Conservation (phyloP, 1,140 invertebrate species). For the Vanessa atalanta region DNA sequence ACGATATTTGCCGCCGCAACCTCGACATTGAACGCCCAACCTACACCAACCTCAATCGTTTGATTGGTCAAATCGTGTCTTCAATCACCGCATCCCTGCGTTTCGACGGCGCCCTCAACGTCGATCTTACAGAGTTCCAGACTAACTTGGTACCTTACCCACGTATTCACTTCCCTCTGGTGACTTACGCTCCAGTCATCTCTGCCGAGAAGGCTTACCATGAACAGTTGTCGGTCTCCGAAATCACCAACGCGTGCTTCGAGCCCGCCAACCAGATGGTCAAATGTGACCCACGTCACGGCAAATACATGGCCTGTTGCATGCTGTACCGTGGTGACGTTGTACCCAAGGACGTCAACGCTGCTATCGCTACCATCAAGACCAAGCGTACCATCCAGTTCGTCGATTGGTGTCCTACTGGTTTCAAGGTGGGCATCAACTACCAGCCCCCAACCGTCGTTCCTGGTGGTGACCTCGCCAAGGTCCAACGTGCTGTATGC, state of each 20-base stretch:
- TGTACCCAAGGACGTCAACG: conserved; percentile 90
- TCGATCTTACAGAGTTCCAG: conserved; percentile 95
- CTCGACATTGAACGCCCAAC: conserved; percentile 93
- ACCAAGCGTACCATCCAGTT: conserved; percentile 92
- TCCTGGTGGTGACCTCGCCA: conserved; percentile 90
- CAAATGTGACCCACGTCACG: conserved; percentile 94
- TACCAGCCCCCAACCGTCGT: conserved; percentile 91
- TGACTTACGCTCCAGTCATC: conserved; percentile 92
- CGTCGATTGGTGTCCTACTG: conserved; percentile 95
- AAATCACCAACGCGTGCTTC: conserved; percentile 95
- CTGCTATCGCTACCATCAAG: conserved; percentile 92
- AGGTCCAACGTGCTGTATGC: conserved; percentile 86
- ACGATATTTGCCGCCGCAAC: conserved; percentile 94
- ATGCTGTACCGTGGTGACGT: conserved; percentile 90
- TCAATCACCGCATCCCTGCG: conserved; percentile 93
- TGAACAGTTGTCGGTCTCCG: conserved; percentile 90
- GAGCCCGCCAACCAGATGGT: conserved; percentile 96
- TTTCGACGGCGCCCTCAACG: conserved; percentile 94
- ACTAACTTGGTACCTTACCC: conserved; percentile 93
- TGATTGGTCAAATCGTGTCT: conserved; percentile 93
- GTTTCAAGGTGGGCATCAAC: conserved; percentile 91
- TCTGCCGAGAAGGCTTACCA: conserved; percentile 94
- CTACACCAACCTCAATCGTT: conserved; percentile 89
- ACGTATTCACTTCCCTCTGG: conserved; percentile 91
- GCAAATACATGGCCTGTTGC: conserved; percentile 95